These are phyloP conservation scores for Macrochelys suwanniensis DNA, from an alignment of 2,797 vertebrate species.

Conservation along the genomic window DNA sequence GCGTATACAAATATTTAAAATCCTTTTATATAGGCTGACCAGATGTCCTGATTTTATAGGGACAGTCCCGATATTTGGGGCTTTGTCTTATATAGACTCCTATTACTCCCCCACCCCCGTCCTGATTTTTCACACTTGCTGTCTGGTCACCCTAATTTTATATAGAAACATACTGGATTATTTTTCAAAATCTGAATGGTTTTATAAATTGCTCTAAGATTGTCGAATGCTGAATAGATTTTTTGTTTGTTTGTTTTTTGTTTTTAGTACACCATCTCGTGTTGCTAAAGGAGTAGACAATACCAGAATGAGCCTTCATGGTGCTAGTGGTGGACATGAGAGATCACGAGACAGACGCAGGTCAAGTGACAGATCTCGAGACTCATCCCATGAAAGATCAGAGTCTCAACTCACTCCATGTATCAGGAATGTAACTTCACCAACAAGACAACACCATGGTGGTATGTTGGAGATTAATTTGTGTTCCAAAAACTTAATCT, in stretches of 20 bases:
- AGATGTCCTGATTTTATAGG: too few relatives aligned
- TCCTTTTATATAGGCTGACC: neutral
- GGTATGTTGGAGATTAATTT: slow-evolving; percentile 83
- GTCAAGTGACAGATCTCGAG: slow-evolving; percentile 96
- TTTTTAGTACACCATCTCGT: slow-evolving; percentile 86
- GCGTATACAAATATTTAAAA: neutral
- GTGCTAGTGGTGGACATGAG: slow-evolving; percentile 93
- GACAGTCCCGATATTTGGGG: too few relatives aligned
- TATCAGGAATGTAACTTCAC: slow-evolving; percentile 97
- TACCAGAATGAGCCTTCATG: slow-evolving; percentile 95
- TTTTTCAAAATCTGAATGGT: neutral
- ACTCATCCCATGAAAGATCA: slow-evolving; percentile 96
- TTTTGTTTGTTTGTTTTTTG: slow-evolving; percentile 14
- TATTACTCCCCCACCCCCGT: too few relatives aligned
- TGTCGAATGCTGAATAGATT: neutral
- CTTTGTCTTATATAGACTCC: too few relatives aligned
- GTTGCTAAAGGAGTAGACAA: slow-evolving; percentile 87
- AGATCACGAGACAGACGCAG: slow-evolving; percentile 95
- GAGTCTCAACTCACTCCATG: slow-evolving; percentile 98
- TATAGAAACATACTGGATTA: neutral
- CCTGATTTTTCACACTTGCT: too few relatives aligned
- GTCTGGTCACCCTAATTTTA: neutral
- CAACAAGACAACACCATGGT: slow-evolving; percentile 93
- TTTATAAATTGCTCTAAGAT: neutral
- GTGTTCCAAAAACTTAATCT: neutral